Evolutionary conservation across 2,888 invertebrate species (phyloP), one percentile per base, ranked within the genome.

Genomic region (Limenitis camilla): DNA sequence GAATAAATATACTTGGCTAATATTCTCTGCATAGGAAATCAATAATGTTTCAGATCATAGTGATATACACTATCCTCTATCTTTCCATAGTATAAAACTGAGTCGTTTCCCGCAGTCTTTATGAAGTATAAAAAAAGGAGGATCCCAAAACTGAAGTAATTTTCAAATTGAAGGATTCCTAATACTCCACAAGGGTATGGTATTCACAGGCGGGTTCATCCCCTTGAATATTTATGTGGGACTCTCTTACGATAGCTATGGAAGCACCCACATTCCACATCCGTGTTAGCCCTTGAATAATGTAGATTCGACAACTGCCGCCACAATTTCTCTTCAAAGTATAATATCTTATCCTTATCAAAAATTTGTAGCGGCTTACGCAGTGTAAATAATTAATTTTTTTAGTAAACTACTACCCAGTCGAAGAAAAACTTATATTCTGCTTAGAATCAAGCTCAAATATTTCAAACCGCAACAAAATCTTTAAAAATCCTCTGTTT

Each of bases 191-290:
- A 49, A 46, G 43, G 41, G 45, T 49, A 47, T 46, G 35, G 45
- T 39, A 32, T 39, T 41, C 48, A 9, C 4, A 45, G 28, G 33
- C 40, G 31, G 31, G 33, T 47, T 52, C 28, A 19, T 11, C 7
- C 28, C 48, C 41, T 40, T 57, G 48, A 57, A 57, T 56, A 56
- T 56, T 57, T 40, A 57, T 51, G 40, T 32, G 11, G 35, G 44
- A 39, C 35, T 39, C 46, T 51, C 46, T 49, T 49, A 35, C 51
- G 27, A 30, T 40, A 44, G 41, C 42, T 40, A 45, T 45, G 33
- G 10, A 30, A 35, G 32, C 30, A 42, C 38, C 29, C 30, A 8
- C 36, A 19, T 31, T 30, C 28, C 31, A 19, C 48, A 44, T 50
- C 53, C 32, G 48, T 49, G 41, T 48, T 42, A 42, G 29, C 32